A percentile compares a stretch with the other conserved stretches of the same genome.
Evolutionary conservation across 2,113 vertebrate species (phyloP).

Genomic region (Engraulis encrasicolus): DNA sequence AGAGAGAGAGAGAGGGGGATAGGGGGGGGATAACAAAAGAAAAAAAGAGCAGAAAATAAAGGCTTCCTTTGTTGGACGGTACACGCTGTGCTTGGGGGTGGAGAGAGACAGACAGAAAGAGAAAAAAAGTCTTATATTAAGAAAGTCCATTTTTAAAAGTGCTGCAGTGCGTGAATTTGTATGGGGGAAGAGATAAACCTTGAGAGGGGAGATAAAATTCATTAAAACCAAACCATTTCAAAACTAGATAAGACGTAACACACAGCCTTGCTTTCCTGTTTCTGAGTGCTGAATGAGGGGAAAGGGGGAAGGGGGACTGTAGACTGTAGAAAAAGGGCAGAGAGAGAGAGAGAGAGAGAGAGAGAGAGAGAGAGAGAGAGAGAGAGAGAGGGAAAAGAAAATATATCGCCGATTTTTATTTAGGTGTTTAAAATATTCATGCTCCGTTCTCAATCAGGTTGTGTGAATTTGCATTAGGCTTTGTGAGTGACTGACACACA

Average conservation of each 20-base stretch:
- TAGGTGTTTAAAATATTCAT: constrained; percentile 14
- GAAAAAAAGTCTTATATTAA: constrained; percentile 70
- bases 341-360: background rate
- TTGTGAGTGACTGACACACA: background rate
- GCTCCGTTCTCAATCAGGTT: background rate
- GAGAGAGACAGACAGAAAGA: background rate
- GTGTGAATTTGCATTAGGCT: background rate
- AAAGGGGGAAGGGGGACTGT: constrained; percentile 21
- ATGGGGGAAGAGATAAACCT: constrained; percentile 65
- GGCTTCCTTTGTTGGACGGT: constrained; percentile 64
- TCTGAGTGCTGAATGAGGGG: constrained; percentile 31
- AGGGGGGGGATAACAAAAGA: background rate
- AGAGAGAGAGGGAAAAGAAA: background rate
- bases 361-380: background rate
- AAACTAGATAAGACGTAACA: constrained; percentile 52
- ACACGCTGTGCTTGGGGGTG: constrained; percentile 44
- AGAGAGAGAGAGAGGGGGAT: constrained; percentile 26
- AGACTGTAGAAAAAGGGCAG: constrained; percentile 12
- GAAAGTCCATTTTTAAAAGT: constrained; percentile 67
- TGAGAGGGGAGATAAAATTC: constrained; percentile 66
- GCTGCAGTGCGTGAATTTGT: constrained; percentile 62
- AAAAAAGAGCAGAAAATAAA: constrained; percentile 44
- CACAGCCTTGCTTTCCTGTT: constrained; percentile 47
- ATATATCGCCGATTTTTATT: background rate
- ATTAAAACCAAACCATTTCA: constrained; percentile 62